Evolutionary conservation across 1,140 invertebrate genomes (phyloP).

Genomic region (Trichonephila clavipes): DNA sequence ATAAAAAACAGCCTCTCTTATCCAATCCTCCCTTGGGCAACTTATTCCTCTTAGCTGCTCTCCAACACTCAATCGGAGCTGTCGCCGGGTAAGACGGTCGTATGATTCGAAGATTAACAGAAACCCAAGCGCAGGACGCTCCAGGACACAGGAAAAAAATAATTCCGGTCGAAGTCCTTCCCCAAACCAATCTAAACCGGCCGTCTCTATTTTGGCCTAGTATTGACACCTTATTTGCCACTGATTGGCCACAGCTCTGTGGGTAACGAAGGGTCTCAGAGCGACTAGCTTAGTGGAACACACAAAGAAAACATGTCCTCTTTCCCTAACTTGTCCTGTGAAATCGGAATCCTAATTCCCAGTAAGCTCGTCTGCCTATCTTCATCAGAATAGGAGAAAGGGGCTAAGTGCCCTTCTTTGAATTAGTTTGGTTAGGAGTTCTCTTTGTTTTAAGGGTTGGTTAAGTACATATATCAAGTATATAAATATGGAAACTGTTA

Average conservation of each 20-base stretch:
- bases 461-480: too few relatives aligned
- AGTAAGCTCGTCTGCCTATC: neutral
- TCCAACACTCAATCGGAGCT: neutral
- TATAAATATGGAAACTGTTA: too few relatives aligned
- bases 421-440: too few relatives aligned
- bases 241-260: neutral
- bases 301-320: neutral
- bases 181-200: neutral
- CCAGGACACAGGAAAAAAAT: neutral
- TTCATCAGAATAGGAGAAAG: neutral
- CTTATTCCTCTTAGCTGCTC: neutral
- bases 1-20: neutral
- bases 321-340: neutral
- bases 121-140: neutral
- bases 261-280: slow-evolving; percentile 5
- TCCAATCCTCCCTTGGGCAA: neutral
- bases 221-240: slow-evolving; percentile 15
- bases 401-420: too few relatives aligned
- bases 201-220: neutral
- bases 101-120: neutral
- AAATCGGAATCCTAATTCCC: slow-evolving; percentile 22
- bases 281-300: neutral
- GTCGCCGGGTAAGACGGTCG: neutral
- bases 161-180: neutral
- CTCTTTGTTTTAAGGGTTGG: too few relatives aligned